These are phyloP conservation scores for Eurytoma californica DNA, from an alignment of 2,888 invertebrate genomes.

Conservation along the genomic window DNA sequence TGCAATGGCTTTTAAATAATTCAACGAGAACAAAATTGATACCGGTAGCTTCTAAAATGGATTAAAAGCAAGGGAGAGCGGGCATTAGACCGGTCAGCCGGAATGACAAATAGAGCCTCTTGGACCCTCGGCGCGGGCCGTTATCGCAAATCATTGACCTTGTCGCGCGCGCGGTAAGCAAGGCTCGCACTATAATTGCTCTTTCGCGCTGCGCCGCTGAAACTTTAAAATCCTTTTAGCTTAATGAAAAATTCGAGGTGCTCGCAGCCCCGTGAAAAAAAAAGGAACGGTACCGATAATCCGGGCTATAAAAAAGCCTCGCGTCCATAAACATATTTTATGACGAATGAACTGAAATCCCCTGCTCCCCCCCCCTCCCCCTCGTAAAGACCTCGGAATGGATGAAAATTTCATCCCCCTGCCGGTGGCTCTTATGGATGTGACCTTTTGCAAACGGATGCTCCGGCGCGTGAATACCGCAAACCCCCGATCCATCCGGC, in stretches of 20 bases:
- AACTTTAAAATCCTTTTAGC: not conserved
- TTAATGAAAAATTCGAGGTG: not conserved
- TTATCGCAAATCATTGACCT: conserved; percentile 6
- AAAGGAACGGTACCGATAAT: conserved; percentile 15
- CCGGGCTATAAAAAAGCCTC: not conserved
- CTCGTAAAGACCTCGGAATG: conserved; percentile 17
- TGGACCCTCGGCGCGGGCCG: not conserved
- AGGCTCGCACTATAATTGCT: not conserved
- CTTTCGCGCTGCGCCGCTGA: too few species aligned
- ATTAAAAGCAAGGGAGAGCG: conserved; percentile 19
- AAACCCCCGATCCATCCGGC: too few species aligned
- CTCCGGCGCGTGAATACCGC: too few species aligned
- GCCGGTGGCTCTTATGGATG: not conserved
- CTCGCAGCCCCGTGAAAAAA: not conserved
- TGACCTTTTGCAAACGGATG: too few species aligned
- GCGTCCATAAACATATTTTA: conserved; percentile 7
- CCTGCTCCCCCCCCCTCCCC: not conserved
- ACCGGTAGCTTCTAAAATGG: not conserved
- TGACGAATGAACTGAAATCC: not conserved
- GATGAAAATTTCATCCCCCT: not conserved
- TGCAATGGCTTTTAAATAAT: conserved; percentile 14
- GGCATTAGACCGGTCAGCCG: conserved; percentile 14
- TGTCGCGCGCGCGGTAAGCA: not conserved
- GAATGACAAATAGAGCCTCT: not conserved
- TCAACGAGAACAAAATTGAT: conserved; percentile 14